phyloP scores from a whole-genome alignment of 2,888 invertebrate genomes.

The Chrysomela aeneicollis region DNA sequence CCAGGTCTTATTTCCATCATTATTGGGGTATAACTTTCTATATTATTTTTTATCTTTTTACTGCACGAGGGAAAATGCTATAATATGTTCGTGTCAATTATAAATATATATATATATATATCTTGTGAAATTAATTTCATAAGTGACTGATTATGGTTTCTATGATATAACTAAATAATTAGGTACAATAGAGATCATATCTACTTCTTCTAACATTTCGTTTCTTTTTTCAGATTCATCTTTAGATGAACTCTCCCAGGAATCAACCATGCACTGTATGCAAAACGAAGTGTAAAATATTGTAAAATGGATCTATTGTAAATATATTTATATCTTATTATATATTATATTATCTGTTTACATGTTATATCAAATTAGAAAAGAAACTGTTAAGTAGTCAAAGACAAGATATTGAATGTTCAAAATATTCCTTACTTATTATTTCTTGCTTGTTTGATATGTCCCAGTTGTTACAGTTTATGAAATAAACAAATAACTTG shows the following conservation, averaged over 20 bases:
- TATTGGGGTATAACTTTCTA: too few relatives aligned
- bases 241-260: constrained; percentile 86
- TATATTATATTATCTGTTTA: constrained; percentile 25
- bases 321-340: constrained; percentile 20
- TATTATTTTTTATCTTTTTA: too few relatives aligned
- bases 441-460: constrained; percentile 28
- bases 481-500: constrained; percentile 35
- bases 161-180: too few relatives aligned
- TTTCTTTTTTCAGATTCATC: constrained; percentile 72
- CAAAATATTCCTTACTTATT: constrained; percentile 31
- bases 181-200: too few relatives aligned
- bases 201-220: too few relatives aligned
- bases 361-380: constrained; percentile 25
- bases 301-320: neutral
- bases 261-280: constrained; percentile 87
- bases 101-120: too few relatives aligned
- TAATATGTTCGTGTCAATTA: too few relatives aligned
- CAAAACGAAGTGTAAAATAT: constrained; percentile 75
- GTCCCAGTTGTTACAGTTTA: constrained; percentile 33
- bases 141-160: too few relatives aligned
- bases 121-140: too few relatives aligned
- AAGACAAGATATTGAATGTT: constrained; percentile 31
- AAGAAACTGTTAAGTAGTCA: constrained; percentile 26
- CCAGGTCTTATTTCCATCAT: too few relatives aligned
- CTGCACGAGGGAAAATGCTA: too few relatives aligned